Base-by-base conservation (phyloP, 2,113 vertebrate species). In the Chitala chitala region DNA sequence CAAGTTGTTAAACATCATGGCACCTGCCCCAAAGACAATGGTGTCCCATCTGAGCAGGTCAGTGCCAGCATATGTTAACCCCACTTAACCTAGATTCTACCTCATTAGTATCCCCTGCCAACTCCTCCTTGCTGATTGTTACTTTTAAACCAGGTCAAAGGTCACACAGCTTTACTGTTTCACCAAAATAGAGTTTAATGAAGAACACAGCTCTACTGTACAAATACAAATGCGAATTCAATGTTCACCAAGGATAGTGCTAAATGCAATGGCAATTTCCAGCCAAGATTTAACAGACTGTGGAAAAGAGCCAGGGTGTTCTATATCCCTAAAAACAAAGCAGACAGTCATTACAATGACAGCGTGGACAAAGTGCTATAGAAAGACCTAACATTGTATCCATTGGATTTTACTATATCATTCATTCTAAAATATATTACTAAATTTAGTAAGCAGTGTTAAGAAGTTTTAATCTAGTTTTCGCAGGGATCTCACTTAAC, bases 391-490 rank as follows among this genome's bases (percentile, higher is more conserved):
- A 29, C 46, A 9, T 4, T 17, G 20, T 69, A 29, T 69, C 48
- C 46, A 51, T 31, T 69, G 4, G 26, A n/a, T 66, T 22, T 31
- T 20, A 31, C 44, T 69, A 44, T 48, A 24, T 12, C 48, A 24
- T 69, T 12, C 68, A 24, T 17, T 33, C 69, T n/a, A 71, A 59
- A 56, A 72, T 72, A 26, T 20, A 40, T 59, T 13, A 6, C 46
- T 31, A 26, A 26, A 24, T 38, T 59, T 46, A 59, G 55, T 17
- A 61, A 53, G 24, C 36, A 36, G 20, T 72, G 71, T 59, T 22
- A 72, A 40, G 31, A 42, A 56, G 24, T 17, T 38, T 33, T 63
- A n/a, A 36, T 63, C 59, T 29, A n/a, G 33, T 63, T 33, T 63
- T 63, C 31, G 20, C 29, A 33, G 56, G 26, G 6, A 63, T 38